Conservation (phyloP, 2,888 invertebrate genomes). For the Dicranocentrus wangi region DNA sequence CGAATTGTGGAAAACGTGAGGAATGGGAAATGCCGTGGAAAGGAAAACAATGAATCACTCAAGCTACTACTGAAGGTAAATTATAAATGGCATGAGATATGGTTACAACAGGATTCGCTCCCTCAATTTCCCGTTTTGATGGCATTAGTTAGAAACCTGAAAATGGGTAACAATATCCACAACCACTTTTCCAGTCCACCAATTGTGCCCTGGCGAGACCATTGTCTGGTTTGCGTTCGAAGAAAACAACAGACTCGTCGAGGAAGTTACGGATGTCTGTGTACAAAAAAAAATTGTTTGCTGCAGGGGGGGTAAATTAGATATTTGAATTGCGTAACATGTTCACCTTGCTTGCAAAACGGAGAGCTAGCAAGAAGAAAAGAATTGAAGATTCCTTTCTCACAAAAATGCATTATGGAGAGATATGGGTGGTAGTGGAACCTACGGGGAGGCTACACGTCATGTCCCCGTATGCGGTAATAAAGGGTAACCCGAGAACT, state of each 20-base stretch:
- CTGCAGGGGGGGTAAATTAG: conserved; percentile 44
- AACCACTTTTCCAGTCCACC: conserved; percentile 31
- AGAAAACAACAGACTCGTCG: background rate
- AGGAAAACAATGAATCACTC: conserved; percentile 15
- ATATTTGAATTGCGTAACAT: conserved; percentile 27
- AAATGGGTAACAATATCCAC: background rate
- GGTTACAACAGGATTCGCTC: background rate
- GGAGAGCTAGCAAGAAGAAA: background rate
- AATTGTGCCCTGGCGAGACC: conserved; percentile 15
- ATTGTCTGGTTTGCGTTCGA: too few relatives aligned
- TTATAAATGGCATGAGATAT: conserved; percentile 38
- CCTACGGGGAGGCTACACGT: too few relatives aligned
- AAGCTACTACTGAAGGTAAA: background rate
- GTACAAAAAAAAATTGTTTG: conserved; percentile 1
- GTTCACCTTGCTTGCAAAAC: too few relatives aligned
- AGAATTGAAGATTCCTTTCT: background rate
- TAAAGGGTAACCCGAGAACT: too few relatives aligned
- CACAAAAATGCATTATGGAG: too few relatives aligned
- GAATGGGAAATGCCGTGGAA: background rate
- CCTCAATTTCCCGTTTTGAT: background rate
- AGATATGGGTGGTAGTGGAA: too few relatives aligned
- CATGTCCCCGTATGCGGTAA: too few relatives aligned
- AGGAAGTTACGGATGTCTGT: background rate
- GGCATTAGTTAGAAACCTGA: too few relatives aligned
- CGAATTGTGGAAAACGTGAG: background rate